Base-by-base conservation (phyloP, 2,888 invertebrate species). In the Mesorhabditis sp. region DNA sequence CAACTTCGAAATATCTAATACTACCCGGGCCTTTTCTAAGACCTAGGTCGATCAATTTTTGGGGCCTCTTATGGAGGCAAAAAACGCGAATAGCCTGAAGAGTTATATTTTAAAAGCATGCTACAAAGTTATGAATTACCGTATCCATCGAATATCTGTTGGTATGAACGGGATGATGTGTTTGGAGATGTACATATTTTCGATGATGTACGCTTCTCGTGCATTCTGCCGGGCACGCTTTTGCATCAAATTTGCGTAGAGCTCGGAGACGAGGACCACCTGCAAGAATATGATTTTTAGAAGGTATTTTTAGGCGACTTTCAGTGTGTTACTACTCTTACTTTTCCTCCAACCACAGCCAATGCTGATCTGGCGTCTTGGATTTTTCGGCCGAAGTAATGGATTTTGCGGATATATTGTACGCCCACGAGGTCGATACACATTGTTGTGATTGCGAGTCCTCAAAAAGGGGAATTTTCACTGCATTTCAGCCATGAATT, bases 131-230 rank as follows among this genome's bases (percentile, higher is more conserved):
- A n/a, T 65, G 65, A 42, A 45, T 7, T 71, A 83, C 70, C 80
- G 77, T 42, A 86, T 86, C 66, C 81, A 77, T 28, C 82, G 77
- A 61, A 86, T 86, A 75, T 86, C 86, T 28, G 79, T 77, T 28
- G 86, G 86, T 45, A 86, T 84, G 73, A 83, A 86, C 15, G 86
- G 86, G 63, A 86, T 83, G 67, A 86, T 81, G 75, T 85, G 85
- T 71, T 85, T 85, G 45, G 83, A 81, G 45, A 85, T 80, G 76
- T 85, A 84, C 63, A 85, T 72, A 68, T 85, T 85, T 74, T 86
- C 86, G 69, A 85, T 83, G 70, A 86, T 82, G 71, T 84, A 86
- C 45, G 86, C 85, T 66, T 85, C 84, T 41, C 78, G 70, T 4
- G 79, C 76, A 67, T 78, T 76, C 70, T 80, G 78, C 41, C 78